Evolutionary conservation across 2,888 invertebrate genomes (phyloP).

Genomic region (Nomada ferruginata): DNA sequence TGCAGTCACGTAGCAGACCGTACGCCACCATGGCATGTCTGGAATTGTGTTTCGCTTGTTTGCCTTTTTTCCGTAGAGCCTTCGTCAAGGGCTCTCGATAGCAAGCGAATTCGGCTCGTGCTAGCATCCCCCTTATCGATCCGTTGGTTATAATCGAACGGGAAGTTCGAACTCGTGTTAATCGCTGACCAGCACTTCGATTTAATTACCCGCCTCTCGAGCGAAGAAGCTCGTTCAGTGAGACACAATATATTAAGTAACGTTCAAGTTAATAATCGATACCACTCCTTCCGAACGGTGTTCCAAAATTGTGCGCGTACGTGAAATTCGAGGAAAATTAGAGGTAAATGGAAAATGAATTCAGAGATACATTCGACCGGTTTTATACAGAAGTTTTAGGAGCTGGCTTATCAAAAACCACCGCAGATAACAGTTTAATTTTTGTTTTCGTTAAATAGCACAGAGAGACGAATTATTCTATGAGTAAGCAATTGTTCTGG

Average conservation of each 20-base stretch:
- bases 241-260: not conserved
- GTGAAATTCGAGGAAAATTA: not conserved
- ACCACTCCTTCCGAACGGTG: not conserved
- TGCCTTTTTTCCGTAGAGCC: constrained; percentile 42
- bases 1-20: constrained; percentile 60
- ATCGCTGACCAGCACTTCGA: constrained; percentile 1
- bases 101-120: constrained; percentile 15
- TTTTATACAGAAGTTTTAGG: too few relatives aligned
- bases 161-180: constrained; percentile 6
- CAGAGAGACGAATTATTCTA: too few relatives aligned
- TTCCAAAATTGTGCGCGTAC: not conserved
- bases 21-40: constrained; percentile 38
- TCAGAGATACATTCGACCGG: too few relatives aligned
- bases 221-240: constrained; percentile 2
- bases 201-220: constrained; percentile 30
- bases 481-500: too few relatives aligned
- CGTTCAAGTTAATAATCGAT: constrained; percentile 28
- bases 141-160: constrained; percentile 21
- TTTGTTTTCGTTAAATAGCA: too few relatives aligned
- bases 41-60: constrained; percentile 64
- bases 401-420: too few relatives aligned
- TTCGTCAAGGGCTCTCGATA: constrained; percentile 33
- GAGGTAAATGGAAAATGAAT: too few relatives aligned
- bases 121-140: constrained; percentile 15
- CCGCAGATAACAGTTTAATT: too few relatives aligned